These are phyloP conservation scores for Leptestheria dahalacensis DNA, from an alignment of 1,140 invertebrate species.

Conservation along the genomic window DNA sequence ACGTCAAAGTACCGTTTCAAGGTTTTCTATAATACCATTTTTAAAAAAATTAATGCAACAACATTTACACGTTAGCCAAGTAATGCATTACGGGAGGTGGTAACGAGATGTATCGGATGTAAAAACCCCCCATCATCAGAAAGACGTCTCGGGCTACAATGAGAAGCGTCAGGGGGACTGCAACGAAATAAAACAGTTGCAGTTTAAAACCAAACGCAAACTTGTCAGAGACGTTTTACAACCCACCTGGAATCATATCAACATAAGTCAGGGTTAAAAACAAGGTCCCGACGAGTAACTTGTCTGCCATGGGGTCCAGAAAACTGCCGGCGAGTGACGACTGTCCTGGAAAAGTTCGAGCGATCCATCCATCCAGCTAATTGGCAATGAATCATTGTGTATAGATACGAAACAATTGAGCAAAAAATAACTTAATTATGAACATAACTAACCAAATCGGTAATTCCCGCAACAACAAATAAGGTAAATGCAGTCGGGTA, in stretches of 20 bases:
- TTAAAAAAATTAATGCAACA: conserved; percentile 11
- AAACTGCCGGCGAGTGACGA: conserved; percentile 84
- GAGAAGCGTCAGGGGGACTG: conserved; percentile 56
- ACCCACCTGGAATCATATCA: conserved; percentile 55
- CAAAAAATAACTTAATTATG: neutral
- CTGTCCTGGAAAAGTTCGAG: conserved; percentile 76
- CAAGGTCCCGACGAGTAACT: conserved; percentile 75
- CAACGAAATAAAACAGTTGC: conserved; percentile 20
- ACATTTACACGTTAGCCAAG: neutral
- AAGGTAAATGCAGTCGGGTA: conserved; percentile 55
- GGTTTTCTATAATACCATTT: conserved; percentile 52
- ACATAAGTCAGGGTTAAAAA: conserved; percentile 73
- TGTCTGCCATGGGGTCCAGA: conserved; percentile 95
- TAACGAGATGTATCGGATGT: conserved; percentile 77
- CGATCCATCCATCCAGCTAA: conserved; percentile 90
- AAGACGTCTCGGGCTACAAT: conserved; percentile 69
- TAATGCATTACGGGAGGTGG: conserved; percentile 54
- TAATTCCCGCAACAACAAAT: conserved; percentile 59
- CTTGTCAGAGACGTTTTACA: neutral
- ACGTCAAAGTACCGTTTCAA: conserved; percentile 77
- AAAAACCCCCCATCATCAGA: conserved; percentile 66
- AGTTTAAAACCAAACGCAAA: neutral
- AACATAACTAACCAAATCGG: conserved; percentile 54
- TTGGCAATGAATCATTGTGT: conserved; percentile 25
- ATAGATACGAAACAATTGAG: too few species aligned